Conservation (phyloP, 2,797 vertebrate genomes). For the Tauraco hartlaubi region DNA sequence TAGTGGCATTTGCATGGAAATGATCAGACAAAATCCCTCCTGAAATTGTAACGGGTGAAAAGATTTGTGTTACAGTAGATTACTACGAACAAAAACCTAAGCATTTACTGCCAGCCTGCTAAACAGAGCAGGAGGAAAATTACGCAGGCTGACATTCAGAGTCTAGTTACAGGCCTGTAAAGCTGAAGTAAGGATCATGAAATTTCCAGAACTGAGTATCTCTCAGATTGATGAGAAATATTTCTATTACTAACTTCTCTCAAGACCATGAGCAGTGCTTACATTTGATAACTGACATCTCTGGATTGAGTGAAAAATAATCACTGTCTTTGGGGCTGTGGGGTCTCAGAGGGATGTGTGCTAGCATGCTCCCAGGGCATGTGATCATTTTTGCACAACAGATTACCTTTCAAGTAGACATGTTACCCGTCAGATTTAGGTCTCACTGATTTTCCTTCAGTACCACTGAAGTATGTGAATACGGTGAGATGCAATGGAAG, state of each 20-base stretch:
- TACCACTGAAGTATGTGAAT: background rate
- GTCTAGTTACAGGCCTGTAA: background rate
- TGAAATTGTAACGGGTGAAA: background rate
- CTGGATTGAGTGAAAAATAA: background rate
- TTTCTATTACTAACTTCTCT: background rate
- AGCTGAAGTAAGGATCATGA: background rate
- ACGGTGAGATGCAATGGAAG: background rate
- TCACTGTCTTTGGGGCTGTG: background rate
- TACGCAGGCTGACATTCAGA: background rate
- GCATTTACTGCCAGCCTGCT: background rate
- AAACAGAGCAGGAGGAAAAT: background rate
- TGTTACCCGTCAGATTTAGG: background rate
- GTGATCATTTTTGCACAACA: background rate
- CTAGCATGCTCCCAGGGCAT: background rate
- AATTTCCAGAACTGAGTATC: background rate
- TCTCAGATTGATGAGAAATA: background rate
- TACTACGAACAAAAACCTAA: background rate
- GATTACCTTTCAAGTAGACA: background rate
- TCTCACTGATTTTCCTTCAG: background rate
- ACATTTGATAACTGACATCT: background rate
- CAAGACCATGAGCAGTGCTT: background rate
- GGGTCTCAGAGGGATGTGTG: background rate
- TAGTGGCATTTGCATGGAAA: background rate
- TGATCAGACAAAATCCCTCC: background rate
- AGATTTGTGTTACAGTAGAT: constrained; percentile 8